Conservation (phyloP, 2,113 vertebrate species). For the Sinocyclocheilus rhinocerous region DNA sequence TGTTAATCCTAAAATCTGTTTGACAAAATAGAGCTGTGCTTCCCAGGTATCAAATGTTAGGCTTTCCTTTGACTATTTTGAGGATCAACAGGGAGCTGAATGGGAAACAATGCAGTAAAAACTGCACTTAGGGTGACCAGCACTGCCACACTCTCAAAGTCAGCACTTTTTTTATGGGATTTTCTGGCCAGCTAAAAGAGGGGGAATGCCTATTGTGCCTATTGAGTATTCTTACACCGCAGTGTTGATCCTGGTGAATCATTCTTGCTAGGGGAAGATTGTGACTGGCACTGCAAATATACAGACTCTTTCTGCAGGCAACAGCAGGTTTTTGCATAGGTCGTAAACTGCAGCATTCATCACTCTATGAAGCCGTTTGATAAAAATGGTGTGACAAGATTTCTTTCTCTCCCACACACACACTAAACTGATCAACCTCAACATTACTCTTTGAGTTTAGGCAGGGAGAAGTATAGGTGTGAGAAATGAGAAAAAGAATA, state of each 20-base stretch:
- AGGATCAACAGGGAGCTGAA: constrained; percentile 8
- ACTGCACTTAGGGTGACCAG: not conserved
- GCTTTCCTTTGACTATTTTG: constrained; percentile 9
- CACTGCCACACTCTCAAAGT: not conserved
- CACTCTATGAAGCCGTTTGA: not conserved
- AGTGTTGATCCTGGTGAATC: constrained; percentile 42
- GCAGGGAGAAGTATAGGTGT: not conserved
- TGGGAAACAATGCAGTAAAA: constrained; percentile 29
- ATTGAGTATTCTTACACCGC: constrained; percentile 7
- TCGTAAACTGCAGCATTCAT: constrained; percentile 31
- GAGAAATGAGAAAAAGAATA: not conserved
- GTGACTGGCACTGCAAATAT: constrained; percentile 37
- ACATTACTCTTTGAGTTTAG: not conserved
- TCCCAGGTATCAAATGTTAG: not conserved
- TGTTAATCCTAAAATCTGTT: constrained; percentile 2
- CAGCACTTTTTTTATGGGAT: constrained; percentile 31
- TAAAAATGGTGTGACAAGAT: not conserved
- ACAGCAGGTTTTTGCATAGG: constrained; percentile 18
- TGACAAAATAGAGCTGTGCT: constrained; percentile 5
- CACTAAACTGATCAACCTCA: not conserved
- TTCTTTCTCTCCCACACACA: not conserved
- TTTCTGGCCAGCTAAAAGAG: constrained; percentile 35
- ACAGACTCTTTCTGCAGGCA: constrained; percentile 13
- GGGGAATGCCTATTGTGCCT: constrained; percentile 43
- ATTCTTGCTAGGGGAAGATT: constrained; percentile 19